Conservation (phyloP, 2,888 invertebrate species). For the Amiota mariae region DNA sequence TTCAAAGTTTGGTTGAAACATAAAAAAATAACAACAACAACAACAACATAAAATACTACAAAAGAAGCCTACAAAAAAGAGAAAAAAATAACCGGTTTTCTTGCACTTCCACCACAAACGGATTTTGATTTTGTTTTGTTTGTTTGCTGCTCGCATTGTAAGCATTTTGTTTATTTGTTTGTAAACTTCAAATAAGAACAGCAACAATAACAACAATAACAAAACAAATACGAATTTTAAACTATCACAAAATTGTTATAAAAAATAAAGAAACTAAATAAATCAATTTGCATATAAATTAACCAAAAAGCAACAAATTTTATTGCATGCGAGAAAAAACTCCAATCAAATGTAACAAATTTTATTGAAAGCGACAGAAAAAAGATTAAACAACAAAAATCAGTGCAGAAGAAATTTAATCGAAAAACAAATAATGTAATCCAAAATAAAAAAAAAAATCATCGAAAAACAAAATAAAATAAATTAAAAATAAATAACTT, state of each 20-base stretch:
- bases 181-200: slow-evolving; percentile 15
- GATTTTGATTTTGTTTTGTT: background rate
- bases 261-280: slow-evolving; percentile 2
- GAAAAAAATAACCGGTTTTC: slow-evolving; percentile 24
- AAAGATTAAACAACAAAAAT: slow-evolving; percentile 29
- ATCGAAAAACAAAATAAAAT: too few species aligned
- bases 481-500: background rate
- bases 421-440: too few species aligned
- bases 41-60: background rate
- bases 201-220: slow-evolving; percentile 9
- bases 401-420: slow-evolving; percentile 39
- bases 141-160: too few species aligned
- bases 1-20: slow-evolving; percentile 1
- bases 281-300: background rate
- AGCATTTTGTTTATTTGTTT: slow-evolving; percentile 23
- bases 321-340: slow-evolving; percentile 11
- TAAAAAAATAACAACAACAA: background rate
- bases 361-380: background rate
- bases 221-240: slow-evolving; percentile 11
- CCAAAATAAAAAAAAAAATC: too few species aligned
- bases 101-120: background rate
- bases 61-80: slow-evolving; percentile 9
- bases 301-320: background rate
- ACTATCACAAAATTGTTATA: slow-evolving; percentile 6
- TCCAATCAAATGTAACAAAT: background rate